phyloP scores from a whole-genome alignment of 92 coral and sea anemone species.

The Palythoa grandiflora region DNA sequence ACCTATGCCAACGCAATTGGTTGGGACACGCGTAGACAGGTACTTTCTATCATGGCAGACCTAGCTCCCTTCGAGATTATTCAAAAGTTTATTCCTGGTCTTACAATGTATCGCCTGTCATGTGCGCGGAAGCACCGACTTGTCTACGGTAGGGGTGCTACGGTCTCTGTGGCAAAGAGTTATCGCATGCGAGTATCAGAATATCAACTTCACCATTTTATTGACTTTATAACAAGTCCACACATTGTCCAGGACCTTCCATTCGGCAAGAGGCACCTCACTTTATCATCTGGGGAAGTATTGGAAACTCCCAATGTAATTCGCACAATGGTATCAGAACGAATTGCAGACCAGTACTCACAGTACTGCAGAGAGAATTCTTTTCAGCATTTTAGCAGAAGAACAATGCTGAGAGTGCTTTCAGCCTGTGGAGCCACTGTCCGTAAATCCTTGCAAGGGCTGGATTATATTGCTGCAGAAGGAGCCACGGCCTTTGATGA shows the following conservation, averaged over 20 bases:
- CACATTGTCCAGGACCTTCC: constrained; percentile 69
- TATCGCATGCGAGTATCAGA: too few species aligned
- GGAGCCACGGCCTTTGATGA: constrained; percentile 58
- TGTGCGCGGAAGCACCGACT: background rate
- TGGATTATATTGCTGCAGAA: constrained; percentile 6
- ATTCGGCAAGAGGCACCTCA: constrained; percentile 47
- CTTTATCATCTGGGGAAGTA: constrained; percentile 53
- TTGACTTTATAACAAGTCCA: constrained; percentile 61
- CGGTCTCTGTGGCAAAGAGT: background rate
- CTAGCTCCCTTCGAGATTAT: background rate
- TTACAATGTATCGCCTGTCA: background rate
- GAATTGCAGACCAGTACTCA: constrained; percentile 56
- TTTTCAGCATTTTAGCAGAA: constrained; percentile 53
- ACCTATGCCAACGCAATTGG: background rate
- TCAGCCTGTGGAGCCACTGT: constrained; percentile 33
- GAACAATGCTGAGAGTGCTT: constrained; percentile 48
- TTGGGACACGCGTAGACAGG: background rate
- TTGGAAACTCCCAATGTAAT: constrained; percentile 11
- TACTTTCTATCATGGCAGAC: background rate
- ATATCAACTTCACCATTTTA: constrained; percentile 54
- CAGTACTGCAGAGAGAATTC: constrained; percentile 54
- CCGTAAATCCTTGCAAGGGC: constrained; percentile 15
- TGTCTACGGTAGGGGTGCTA: background rate
- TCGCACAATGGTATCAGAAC: constrained; percentile 40
- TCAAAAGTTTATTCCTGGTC: background rate